Base-by-base conservation (phyloP, 2,113 vertebrate genomes). In the Scytalopus superciliaris region DNA sequence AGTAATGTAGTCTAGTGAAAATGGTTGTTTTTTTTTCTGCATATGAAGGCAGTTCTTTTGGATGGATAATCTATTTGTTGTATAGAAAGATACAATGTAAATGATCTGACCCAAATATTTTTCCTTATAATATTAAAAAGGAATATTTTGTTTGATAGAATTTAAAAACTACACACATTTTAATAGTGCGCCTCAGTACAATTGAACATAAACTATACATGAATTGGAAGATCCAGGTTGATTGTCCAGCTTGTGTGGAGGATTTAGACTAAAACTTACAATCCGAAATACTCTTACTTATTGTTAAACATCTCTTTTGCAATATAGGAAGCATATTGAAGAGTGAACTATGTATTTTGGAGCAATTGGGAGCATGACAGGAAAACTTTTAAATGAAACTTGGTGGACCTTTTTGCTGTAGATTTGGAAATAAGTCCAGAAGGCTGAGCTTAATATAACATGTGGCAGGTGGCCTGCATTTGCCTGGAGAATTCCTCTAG, bases 401-500 rank as follows among this genome's bases (percentile, higher is more conserved):
- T 97, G 87, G 96, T 97, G 96, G 94, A 98, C 97, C 88, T 97
- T 98, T 98, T 96, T 98, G 95, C 92, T 93, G 81, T 92, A 96
- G 94, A 96, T 97, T 96, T 98, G 96, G 97, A 97, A 97, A 96
- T 97, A 98, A 97, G 97, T 98, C 98, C 98, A 98, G 98, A 98
- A 98, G 98, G 98, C 98, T 98, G 97, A 97, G 97, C 97, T 98
- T 98, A 98, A 98, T 98, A 97, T 98, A 98, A 98, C 97, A 97
- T 98, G 98, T 98, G 98, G 98, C 98, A 99, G 98, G 98, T 98
- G 98, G 98, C 97, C 98, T 98, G 98, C 97, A 94, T 98, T 98
- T 98, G 98, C 98, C 98, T 98, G 98, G 98, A 98, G 98, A 98
- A 98, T 98, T 98, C 98, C 98, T 98, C 97, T 97, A 98, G 98